These are phyloP conservation scores for Rhodophaea formosa DNA, from an alignment of 2,888 invertebrate species.

Conservation along the genomic window DNA sequence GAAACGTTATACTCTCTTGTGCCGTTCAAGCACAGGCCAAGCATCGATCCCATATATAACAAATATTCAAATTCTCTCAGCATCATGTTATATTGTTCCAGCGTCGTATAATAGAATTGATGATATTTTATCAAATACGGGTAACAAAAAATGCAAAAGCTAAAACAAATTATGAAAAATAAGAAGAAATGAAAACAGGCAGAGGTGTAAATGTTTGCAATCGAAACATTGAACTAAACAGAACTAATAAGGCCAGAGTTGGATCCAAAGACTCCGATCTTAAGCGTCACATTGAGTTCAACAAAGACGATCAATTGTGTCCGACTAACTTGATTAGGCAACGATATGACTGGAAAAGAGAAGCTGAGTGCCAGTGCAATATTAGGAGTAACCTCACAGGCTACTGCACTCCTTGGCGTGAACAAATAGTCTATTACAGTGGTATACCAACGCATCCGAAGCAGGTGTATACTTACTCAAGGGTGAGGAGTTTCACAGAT, in stretches of 20 bases:
- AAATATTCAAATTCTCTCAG: not conserved
- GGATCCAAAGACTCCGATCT: not conserved
- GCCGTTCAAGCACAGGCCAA: too few relatives aligned
- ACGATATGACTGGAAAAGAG: slow-evolving; percentile 29
- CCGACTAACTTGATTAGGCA: slow-evolving; percentile 27
- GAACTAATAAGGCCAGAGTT: not conserved
- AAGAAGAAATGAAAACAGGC: slow-evolving; percentile 54
- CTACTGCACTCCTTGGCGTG: slow-evolving; percentile 37
- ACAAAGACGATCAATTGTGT: slow-evolving; percentile 29
- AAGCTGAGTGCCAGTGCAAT: slow-evolving; percentile 51
- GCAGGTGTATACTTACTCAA: slow-evolving; percentile 42
- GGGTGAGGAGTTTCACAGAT: slow-evolving; percentile 44
- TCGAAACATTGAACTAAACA: slow-evolving; percentile 31
- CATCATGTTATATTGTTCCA: not conserved
- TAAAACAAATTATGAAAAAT: slow-evolving; percentile 49
- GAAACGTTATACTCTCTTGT: too few relatives aligned
- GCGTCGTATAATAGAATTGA: not conserved
- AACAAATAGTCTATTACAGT: slow-evolving; percentile 36
- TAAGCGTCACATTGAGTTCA: not conserved
- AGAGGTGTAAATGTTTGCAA: slow-evolving; percentile 49
- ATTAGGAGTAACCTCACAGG: slow-evolving; percentile 37
- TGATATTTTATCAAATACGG: not conserved
- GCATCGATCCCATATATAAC: too few relatives aligned
- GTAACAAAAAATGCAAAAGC: slow-evolving; percentile 16
- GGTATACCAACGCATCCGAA: slow-evolving; percentile 40